These are phyloP conservation scores for Stratiomys singularior DNA, from an alignment of 2,888 invertebrate genomes.

Conservation along the genomic window DNA sequence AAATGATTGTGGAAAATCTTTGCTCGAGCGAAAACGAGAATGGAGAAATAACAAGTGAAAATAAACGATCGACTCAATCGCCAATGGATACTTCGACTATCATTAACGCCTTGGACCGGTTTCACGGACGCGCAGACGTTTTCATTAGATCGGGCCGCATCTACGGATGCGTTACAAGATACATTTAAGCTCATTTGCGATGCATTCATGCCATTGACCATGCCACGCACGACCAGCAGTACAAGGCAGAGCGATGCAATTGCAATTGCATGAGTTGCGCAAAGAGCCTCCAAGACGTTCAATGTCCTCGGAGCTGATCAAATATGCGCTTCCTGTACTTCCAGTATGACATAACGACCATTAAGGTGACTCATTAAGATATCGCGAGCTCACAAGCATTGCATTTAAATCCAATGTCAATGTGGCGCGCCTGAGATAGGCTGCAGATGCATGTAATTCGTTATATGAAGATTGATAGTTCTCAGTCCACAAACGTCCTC, in stretches of 20 bases:
- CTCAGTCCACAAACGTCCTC: no score
- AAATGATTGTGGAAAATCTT: conserved; percentile 40
- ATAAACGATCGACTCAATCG: conserved; percentile 46
- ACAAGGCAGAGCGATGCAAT: no score
- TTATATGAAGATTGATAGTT: no score
- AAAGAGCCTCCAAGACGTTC: conserved; percentile 6
- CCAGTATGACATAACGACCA: not conserved
- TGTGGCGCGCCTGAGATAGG: no score
- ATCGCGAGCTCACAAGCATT: conserved; percentile 12
- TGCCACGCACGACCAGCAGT: not conserved
- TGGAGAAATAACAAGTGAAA: conserved; percentile 40
- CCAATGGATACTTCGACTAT: conserved; percentile 34
- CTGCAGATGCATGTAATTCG: no score
- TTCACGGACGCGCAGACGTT: conserved; percentile 28
- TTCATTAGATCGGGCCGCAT: conserved; percentile 40
- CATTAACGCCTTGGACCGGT: conserved; percentile 44
- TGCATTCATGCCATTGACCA: conserved; percentile 26
- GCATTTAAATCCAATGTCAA: conserved; percentile 22
- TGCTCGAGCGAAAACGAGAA: conserved; percentile 28
- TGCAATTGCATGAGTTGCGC: conserved; percentile 1
- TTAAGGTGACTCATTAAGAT: conserved; percentile 29
- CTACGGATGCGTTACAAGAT: conserved; percentile 26
- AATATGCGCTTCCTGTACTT: conserved; percentile 40
- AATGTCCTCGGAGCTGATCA: conserved; percentile 40
- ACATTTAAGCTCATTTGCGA: conserved; percentile 40